These are phyloP conservation scores for Brachyrhaphis roseni DNA, from an alignment of 2,797 vertebrate species.

Conservation along the genomic window DNA sequence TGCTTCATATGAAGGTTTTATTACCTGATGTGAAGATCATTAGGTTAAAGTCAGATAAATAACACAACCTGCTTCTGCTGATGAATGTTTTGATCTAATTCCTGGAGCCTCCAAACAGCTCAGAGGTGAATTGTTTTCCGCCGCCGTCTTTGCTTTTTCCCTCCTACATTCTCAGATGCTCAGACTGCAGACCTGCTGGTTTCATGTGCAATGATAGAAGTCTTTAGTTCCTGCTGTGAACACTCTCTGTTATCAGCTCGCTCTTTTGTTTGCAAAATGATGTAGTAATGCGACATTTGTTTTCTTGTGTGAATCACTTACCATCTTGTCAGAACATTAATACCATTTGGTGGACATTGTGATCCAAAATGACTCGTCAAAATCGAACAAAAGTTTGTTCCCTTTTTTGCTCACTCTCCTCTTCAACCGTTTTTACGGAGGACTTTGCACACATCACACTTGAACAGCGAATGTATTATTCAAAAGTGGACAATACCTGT, in stretches of 20 bases:
- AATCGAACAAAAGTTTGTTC: not conserved
- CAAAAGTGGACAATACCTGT: not conserved
- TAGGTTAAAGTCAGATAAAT: not conserved
- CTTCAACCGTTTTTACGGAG: not conserved
- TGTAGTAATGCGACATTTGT: not conserved
- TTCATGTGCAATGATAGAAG: not conserved
- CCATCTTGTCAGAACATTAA: not conserved
- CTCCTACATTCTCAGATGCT: not conserved
- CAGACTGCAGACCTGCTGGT: not conserved
- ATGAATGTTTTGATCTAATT: not conserved
- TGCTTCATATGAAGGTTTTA: not conserved
- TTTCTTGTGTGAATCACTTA: not conserved
- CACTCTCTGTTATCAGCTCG: not conserved
- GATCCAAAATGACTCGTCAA: not conserved
- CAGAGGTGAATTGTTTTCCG: not conserved
- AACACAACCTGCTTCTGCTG: not conserved
- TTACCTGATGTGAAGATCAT: not conserved
- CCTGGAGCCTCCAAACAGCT: not conserved
- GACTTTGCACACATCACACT: not conserved
- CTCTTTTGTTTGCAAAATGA: not conserved
- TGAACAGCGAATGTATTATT: not conserved
- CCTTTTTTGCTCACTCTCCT: not conserved
- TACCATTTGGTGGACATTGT: not conserved
- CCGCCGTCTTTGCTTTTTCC: not conserved
- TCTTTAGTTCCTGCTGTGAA: not conserved